Evolutionary conservation across 2,888 invertebrate species (phyloP).

Genomic region (Bombylius major): DNA sequence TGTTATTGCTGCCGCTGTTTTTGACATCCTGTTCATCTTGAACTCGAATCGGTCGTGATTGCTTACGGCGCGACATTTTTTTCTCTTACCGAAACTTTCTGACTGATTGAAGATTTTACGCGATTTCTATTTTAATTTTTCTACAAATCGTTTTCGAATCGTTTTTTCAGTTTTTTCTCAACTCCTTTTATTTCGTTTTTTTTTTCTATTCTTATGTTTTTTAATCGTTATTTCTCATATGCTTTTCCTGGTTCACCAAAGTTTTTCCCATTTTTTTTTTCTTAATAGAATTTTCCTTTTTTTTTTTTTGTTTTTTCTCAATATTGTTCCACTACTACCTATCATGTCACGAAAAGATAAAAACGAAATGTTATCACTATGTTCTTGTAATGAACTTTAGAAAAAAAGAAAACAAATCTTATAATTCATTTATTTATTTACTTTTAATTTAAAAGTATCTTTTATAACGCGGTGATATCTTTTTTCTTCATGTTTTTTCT

Average conservation of each 20-base stretch:
- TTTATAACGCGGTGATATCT: no score
- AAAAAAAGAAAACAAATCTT: no score
- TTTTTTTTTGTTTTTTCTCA: background rate
- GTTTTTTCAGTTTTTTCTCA: no score
- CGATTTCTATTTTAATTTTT: no score
- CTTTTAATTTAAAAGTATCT: no score
- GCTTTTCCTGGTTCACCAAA: background rate
- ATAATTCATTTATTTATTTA: no score
- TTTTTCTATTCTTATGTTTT: background rate
- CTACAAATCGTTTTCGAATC: no score
- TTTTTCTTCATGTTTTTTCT: background rate
- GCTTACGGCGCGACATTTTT: constrained; percentile 1
- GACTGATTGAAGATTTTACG: no score
- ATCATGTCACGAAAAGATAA: background rate
- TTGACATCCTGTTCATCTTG: background rate
- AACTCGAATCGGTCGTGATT: constrained; percentile 1
- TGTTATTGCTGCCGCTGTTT: background rate
- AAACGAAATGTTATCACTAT: background rate
- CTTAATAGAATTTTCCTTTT: no score
- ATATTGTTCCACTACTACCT: background rate
- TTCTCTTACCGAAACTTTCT: background rate
- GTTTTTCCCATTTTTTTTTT: no score
- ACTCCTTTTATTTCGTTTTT: background rate
- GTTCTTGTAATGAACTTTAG: background rate
- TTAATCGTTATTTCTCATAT: background rate